phyloP scores from a whole-genome alignment of 2,888 invertebrate genomes.

The Thalpophila matura region DNA sequence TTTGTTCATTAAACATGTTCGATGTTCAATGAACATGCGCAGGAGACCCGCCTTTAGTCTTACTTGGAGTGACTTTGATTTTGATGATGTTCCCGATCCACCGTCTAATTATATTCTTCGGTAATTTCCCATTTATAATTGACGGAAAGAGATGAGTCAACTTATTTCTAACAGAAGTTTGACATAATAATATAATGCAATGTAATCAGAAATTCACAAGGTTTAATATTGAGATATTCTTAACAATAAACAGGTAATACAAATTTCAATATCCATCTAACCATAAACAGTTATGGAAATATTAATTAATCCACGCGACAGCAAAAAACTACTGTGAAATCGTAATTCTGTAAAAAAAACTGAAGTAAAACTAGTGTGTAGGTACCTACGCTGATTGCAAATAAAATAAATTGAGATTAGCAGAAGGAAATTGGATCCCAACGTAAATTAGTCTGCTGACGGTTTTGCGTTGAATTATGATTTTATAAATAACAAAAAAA shows the following conservation, averaged over 20 bases:
- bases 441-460: conserved; percentile 1
- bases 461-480: conserved; percentile 16
- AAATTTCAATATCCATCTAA: too few relatives aligned
- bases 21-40: too few relatives aligned
- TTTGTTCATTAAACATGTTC: too few relatives aligned
- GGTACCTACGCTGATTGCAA: not conserved
- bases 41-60: too few relatives aligned
- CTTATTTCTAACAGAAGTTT: too few relatives aligned
- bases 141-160: not conserved
- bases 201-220: too few relatives aligned
- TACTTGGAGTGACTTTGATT: not conserved
- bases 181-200: too few relatives aligned
- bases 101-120: not conserved
- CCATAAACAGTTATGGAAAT: too few relatives aligned
- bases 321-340: not conserved
- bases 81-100: not conserved
- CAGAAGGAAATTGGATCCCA: conserved; percentile 4
- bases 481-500: conserved; percentile 23
- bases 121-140: not conserved
- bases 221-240: too few relatives aligned
- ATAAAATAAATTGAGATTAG: conserved; percentile 4
- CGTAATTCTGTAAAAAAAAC: not conserved
- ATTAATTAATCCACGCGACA: too few relatives aligned
- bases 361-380: not conserved
- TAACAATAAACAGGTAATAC: too few relatives aligned